These are phyloP conservation scores for Petrocephalus sullivani DNA, from an alignment of 2,797 vertebrate genomes.

Conservation along the genomic window DNA sequence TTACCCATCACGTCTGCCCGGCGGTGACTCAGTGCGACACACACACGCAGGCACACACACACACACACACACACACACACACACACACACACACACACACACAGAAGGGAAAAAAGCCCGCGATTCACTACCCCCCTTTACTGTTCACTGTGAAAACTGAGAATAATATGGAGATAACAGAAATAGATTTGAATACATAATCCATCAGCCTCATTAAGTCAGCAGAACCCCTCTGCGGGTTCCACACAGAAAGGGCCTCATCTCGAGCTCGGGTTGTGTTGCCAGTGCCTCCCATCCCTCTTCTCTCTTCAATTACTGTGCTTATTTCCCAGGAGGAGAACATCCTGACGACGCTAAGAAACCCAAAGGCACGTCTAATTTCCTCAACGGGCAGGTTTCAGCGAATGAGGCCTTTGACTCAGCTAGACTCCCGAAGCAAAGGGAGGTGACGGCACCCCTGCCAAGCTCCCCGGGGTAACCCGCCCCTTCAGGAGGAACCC, in stretches of 20 bases:
- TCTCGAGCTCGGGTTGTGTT: background rate
- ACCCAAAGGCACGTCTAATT: constrained; percentile 4
- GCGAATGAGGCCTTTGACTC: background rate
- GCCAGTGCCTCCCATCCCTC: background rate
- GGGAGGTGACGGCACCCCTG: background rate
- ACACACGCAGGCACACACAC: background rate
- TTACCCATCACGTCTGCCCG: background rate
- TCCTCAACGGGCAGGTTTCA: constrained; percentile 11
- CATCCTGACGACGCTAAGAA: background rate
- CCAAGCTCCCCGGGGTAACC: background rate
- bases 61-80: background rate
- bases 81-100: background rate
- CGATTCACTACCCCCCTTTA: background rate
- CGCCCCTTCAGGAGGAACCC: background rate
- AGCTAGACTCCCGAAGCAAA: background rate
- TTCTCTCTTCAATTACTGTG: background rate
- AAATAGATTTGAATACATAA: constrained; percentile 10
- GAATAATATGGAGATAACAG: constrained; percentile 17
- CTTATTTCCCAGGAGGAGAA: constrained; percentile 15
- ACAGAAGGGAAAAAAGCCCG: background rate
- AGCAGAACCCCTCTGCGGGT: background rate
- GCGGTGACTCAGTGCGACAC: background rate
- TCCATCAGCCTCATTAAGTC: constrained; percentile 15
- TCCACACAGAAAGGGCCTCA: background rate
- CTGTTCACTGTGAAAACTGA: background rate